These are phyloP conservation scores for Noctilio leporinus DNA, from an alignment of 2,113 vertebrate genomes.

Conservation along the genomic window DNA sequence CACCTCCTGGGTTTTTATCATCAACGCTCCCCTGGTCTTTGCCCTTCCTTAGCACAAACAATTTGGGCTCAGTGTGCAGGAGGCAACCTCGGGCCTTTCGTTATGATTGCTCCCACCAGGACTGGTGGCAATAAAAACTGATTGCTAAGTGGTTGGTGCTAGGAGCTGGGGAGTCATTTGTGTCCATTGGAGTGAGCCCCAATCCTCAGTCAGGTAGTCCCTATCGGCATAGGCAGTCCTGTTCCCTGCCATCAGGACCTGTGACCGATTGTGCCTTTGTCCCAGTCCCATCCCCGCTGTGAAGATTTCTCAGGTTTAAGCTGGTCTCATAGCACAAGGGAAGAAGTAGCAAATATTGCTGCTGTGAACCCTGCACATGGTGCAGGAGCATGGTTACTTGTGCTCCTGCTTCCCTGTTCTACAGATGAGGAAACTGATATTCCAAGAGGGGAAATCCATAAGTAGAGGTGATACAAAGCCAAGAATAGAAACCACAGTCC, in stretches of 20 bases:
- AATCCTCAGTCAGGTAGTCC: not conserved
- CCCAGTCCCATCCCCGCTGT: not conserved
- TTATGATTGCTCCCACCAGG: constrained; percentile 20
- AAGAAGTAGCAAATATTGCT: too few relatives aligned
- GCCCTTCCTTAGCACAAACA: not conserved
- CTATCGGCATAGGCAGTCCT: not conserved
- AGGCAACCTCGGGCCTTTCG: not conserved
- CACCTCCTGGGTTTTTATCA: not conserved
- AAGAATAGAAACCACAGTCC: not conserved
- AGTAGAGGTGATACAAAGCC: not conserved
- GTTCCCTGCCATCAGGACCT: not conserved
- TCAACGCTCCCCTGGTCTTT: not conserved
- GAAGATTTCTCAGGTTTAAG: not conserved
- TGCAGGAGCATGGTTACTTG: too few relatives aligned
- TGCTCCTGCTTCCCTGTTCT: accelerated
- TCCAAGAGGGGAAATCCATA: not conserved
- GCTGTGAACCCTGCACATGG: accelerated
- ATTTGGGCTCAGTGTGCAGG: not conserved
- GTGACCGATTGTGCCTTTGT: not conserved
- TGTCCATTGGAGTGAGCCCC: not conserved
- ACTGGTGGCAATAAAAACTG: not conserved
- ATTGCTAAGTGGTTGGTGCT: not conserved
- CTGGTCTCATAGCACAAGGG: not conserved
- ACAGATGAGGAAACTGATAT: not conserved
- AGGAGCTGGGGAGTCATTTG: not conserved